Evolutionary conservation across 2,113 vertebrate species (phyloP), one percentile per base, ranked within the genome.

Genomic region (Limnothrissa miodon): DNA sequence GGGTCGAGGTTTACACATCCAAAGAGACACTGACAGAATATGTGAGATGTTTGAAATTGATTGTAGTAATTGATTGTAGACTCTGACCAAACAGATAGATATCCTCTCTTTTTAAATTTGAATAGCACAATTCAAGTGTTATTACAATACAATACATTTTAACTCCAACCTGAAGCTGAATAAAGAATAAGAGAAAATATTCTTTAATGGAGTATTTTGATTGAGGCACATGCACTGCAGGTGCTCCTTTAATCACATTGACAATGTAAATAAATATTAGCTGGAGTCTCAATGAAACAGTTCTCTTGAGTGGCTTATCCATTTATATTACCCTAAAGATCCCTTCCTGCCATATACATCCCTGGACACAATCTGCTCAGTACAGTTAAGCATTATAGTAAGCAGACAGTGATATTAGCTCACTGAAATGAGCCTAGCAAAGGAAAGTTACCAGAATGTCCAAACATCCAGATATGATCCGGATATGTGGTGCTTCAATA

Each of bases 381-480:
- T 66, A 33, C 11, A 11, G 8, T 5, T 25, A 66, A n/a, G 23
- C 53, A 23, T n/a, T n/a, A 56, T 56, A 1, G 53, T 56, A 56
- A 56, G 23, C 53, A 23, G 56, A 4, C 6, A 62, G 56, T 62
- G 56, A 62, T 25, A 25, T n/a, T 62, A 62, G 5, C 56, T 62
- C n/a, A 9, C 25, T 62, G 1, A 29, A 62, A 62, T 62, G 9
- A 62, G 62, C 33, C 62, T 36, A 36, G 62, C 62, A 33, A 36
- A 36, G 62, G 62, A 70, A 70, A 36, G 29, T 70, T 36, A 70
- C 62, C 62, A 70, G 62, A 70, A 70, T 70, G 62, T 70, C 29
- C 62, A 36, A 10, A 70, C 11, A 10, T 70, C 62, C 10, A 5
- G 13, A 36, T n/a, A n/a, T 70, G n/a, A 62, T 62, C n/a, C 56